Evolutionary conservation across 2,797 vertebrate genomes (phyloP), one percentile per base, ranked within the genome.

Genomic region (Eulemur mongoz): DNA sequence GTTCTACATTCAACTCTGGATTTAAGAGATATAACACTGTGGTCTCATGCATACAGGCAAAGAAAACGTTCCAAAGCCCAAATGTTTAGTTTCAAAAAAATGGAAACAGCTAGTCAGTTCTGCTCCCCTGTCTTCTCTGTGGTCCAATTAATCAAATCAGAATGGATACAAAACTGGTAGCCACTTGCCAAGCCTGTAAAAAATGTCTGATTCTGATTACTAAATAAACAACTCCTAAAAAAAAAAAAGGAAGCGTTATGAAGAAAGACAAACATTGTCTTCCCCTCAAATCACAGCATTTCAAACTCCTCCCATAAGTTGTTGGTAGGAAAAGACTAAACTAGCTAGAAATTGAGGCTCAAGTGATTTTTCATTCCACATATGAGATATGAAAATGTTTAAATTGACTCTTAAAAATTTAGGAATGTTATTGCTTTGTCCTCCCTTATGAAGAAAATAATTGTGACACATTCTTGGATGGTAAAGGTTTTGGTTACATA

Each of bases 111-210:
- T 89, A 97, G 93, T 97, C 94, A 83, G 88, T 96, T 97, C 95
- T 98, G 94, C 96, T 98, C 94, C 94, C 89, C 32, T 81, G 95
- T 98, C 98, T 98, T 98, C 98, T 97, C 93, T 98, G 98, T 89
- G 97, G 97, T 98, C 96, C 98, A 98, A 98, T 98, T 98, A 98
- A 98, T 98, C 98, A 98, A 98, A 97, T 96, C 75, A 97, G 98
- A 98, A 97, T 40, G 83, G 83, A 97, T 95, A 76, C 67, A 81
- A 97, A 98, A 97, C 94, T 43, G 9, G 96, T 97, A 98, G 96
- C 67, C 96, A 98, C 97, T 98, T 98, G 91, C 97, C 97, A 98
- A 98, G 94, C 70, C 93, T 97, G 94, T 96, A 97, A 97, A 98
- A 98, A 92, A 97, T 75, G 97, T 97, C 98, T 98, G 95, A 98